Evolutionary conservation across 2,113 vertebrate species (phyloP).

Genomic region (Microcebus jonahi): DNA sequence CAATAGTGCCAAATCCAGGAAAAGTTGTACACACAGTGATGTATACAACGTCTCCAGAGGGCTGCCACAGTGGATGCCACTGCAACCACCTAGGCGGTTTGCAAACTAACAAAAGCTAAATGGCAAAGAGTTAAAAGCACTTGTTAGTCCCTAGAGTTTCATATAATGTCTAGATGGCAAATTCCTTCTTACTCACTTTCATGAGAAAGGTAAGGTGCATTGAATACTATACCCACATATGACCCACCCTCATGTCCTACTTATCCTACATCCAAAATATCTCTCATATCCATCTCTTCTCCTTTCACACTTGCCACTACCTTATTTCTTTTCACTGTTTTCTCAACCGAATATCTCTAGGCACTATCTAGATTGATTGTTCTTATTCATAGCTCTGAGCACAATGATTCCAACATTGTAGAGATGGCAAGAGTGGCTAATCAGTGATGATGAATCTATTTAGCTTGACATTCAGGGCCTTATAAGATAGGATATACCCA

Average conservation of each 20-base stretch:
- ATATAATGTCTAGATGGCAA: neutral
- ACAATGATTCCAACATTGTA: neutral
- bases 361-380: neutral
- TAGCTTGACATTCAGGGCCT: neutral
- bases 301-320: neutral
- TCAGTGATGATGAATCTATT: neutral
- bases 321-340: neutral
- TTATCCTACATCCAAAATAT: neutral
- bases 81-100: neutral
- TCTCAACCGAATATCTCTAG: neutral
- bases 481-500: neutral
- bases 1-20: neutral
- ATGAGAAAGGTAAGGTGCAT: neutral
- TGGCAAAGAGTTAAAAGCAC: neutral
- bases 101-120: neutral
- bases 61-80: neutral
- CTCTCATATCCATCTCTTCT: neutral
- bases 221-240: neutral
- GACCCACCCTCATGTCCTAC: neutral
- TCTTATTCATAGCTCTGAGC: neutral
- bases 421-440: neutral
- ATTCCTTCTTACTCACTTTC: neutral
- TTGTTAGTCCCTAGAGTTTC: neutral
- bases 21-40: neutral
- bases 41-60: neutral